These are phyloP conservation scores for Trichogramma pretiosum DNA, from an alignment of 1,140 invertebrate species.

Conservation along the genomic window DNA sequence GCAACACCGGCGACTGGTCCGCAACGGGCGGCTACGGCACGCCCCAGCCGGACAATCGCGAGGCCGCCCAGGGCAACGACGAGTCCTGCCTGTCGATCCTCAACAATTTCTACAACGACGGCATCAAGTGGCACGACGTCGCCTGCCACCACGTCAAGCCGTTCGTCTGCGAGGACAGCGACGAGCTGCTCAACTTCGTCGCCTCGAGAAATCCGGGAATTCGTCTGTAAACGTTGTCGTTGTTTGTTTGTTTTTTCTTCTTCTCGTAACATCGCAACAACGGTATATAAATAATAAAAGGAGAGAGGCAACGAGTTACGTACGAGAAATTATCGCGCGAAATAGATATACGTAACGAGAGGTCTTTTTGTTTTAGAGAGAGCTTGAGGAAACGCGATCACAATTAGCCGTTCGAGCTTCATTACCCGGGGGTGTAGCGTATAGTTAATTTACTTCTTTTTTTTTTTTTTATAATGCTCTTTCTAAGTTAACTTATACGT, in stretches of 20 bases:
- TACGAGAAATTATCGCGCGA: too few relatives aligned
- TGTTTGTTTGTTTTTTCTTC: neutral
- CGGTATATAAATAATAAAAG: too few relatives aligned
- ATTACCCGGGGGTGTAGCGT: too few relatives aligned
- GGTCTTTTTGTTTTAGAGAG: too few relatives aligned
- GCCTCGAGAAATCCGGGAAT: slow-evolving; percentile 75
- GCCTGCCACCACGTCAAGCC: slow-evolving; percentile 86
- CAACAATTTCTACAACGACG: slow-evolving; percentile 90
- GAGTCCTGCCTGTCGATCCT: slow-evolving; percentile 82
- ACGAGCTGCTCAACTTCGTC: slow-evolving; percentile 84
- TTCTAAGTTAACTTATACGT: too few relatives aligned
- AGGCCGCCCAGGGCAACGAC: slow-evolving; percentile 82
- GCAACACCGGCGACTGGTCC: slow-evolving; percentile 83
- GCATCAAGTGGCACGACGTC: slow-evolving; percentile 86
- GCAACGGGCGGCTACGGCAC: slow-evolving; percentile 75
- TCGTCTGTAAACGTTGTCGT: slow-evolving; percentile 46
- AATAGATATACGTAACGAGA: too few relatives aligned
- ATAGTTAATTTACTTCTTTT: too few relatives aligned
- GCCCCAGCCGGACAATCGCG: slow-evolving; percentile 80
- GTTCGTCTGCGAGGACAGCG: slow-evolving; percentile 87
- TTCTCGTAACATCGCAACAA: too few relatives aligned
- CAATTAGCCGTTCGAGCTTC: too few relatives aligned
- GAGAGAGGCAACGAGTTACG: too few relatives aligned
- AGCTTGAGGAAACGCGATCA: too few relatives aligned
- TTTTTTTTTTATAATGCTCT: too few relatives aligned